These are phyloP conservation scores for Apamea epomidion DNA, from an alignment of 2,888 invertebrate species.

Conservation along the genomic window DNA sequence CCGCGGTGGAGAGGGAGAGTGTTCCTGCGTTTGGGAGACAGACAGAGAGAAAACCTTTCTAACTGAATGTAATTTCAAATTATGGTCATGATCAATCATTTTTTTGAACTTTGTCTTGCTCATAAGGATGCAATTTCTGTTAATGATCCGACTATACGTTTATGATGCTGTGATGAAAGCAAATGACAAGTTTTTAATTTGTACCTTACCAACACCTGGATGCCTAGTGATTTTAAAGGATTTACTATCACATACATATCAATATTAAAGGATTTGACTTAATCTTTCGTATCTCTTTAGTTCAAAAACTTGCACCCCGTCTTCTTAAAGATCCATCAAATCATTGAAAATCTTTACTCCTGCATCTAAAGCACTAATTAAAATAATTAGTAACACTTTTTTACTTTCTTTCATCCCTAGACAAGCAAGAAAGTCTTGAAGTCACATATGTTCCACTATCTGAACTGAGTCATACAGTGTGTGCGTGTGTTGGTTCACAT, in stretches of 20 bases:
- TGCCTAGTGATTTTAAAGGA: background rate
- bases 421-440: constrained; percentile 36
- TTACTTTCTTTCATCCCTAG: constrained; percentile 28
- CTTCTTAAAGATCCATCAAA: background rate
- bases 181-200: background rate
- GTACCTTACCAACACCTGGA: background rate
- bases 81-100: constrained; percentile 14
- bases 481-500: constrained; percentile 36
- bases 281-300: background rate
- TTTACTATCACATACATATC: no score
- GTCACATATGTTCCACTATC: constrained; percentile 34
- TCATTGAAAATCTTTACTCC: background rate
- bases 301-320: background rate
- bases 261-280: no score
- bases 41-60: constrained; percentile 54
- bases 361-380: background rate
- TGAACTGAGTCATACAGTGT: constrained; percentile 52
- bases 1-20: constrained; percentile 45
- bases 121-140: background rate
- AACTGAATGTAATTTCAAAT: constrained; percentile 25
- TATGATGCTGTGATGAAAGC: background rate
- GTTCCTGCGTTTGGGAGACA: constrained; percentile 28
- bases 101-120: background rate
- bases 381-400: background rate
- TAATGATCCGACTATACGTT: background rate